phyloP scores from a whole-genome alignment of 1,140 invertebrate species.

The Drosophila cardini region DNA sequence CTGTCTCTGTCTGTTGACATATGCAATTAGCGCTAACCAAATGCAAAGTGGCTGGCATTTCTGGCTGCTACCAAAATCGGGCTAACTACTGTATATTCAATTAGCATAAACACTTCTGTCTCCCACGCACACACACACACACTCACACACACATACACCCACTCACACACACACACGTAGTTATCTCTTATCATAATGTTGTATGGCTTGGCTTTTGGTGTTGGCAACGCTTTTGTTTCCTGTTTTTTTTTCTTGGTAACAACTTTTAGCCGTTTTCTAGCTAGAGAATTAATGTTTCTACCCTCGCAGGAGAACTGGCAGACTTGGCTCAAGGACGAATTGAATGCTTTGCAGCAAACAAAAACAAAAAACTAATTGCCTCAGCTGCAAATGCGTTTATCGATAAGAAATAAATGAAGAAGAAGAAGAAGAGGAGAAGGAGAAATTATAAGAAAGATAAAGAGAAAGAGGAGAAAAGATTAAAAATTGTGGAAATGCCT shows the following conservation, averaged over 20 bases:
- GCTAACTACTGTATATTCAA: constrained; percentile 69
- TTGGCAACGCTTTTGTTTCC: constrained; percentile 46
- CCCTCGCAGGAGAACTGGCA: constrained; percentile 76
- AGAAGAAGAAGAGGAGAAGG: background rate
- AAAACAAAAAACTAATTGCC: constrained; percentile 75
- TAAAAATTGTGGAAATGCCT: constrained; percentile 19
- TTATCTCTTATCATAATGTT: constrained; percentile 19
- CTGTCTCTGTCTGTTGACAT: constrained; percentile 71
- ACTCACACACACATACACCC: constrained; percentile 23
- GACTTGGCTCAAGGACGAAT: constrained; percentile 78
- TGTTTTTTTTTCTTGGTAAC: constrained; percentile 32
- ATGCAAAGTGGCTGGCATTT: constrained; percentile 65
- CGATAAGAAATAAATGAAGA: background rate
- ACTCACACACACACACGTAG: constrained; percentile 36
- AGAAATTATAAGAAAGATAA: no score
- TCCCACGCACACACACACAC: constrained; percentile 21
- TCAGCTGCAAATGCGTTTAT: constrained; percentile 48
- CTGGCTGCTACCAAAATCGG: constrained; percentile 46
- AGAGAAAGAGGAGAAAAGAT: background rate
- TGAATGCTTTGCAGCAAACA: constrained; percentile 74
- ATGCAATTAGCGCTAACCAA: constrained; percentile 80
- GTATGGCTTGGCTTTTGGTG: constrained; percentile 59
- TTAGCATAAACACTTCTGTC: constrained; percentile 59
- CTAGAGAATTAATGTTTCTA: constrained; percentile 58
- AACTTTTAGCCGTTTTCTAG: constrained; percentile 33